These are phyloP conservation scores for Mastacembelus armatus DNA, from an alignment of 2,797 vertebrate genomes.

Conservation along the genomic window DNA sequence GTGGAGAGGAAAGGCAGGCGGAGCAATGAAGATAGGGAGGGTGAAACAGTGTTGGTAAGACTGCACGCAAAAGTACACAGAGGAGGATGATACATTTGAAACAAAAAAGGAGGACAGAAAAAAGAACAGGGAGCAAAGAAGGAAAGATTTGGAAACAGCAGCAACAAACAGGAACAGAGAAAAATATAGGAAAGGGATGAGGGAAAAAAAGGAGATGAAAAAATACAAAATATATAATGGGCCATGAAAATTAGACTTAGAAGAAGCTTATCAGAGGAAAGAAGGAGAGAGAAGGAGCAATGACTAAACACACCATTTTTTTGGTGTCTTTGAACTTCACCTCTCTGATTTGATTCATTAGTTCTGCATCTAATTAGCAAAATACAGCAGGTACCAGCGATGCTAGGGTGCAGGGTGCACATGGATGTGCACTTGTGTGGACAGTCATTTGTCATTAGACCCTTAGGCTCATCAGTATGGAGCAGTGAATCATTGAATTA, in stretches of 20 bases:
- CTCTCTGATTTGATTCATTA: slow-evolving; percentile 65
- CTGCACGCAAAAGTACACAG: neutral
- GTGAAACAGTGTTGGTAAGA: neutral
- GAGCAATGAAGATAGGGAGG: neutral
- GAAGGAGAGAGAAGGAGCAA: slow-evolving; percentile 2
- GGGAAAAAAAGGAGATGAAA: neutral
- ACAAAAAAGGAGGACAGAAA: neutral
- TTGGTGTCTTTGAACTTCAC: slow-evolving; percentile 61
- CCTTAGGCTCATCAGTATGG: slow-evolving; percentile 55
- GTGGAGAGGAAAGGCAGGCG: slow-evolving; percentile 22
- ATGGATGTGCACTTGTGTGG: neutral
- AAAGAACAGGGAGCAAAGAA: neutral
- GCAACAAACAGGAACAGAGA: neutral
- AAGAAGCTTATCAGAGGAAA: neutral
- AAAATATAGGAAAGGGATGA: neutral
- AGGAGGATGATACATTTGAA: neutral
- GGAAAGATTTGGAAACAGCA: neutral
- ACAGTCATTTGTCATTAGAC: slow-evolving; percentile 58
- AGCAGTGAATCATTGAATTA: slow-evolving; percentile 66
- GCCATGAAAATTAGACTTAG: neutral
- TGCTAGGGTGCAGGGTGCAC: neutral
- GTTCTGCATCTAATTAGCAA: slow-evolving; percentile 52
- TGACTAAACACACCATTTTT: slow-evolving; percentile 38
- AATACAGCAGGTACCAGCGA: slow-evolving; percentile 43
- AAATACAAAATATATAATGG: neutral